Base-by-base conservation (phyloP, 2,113 vertebrate genomes). In the Nothocercus nigrocapillus region DNA sequence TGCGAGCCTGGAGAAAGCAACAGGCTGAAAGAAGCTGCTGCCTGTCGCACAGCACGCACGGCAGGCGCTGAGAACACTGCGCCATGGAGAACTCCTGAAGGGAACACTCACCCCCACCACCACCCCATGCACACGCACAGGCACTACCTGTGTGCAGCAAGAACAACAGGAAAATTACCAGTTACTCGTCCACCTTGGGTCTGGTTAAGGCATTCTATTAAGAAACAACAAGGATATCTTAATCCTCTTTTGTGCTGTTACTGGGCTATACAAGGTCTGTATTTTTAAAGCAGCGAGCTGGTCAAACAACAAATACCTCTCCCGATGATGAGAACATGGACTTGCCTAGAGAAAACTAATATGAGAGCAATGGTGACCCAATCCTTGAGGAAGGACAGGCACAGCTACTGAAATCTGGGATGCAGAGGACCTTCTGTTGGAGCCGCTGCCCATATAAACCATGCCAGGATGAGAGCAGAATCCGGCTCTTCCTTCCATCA, bases 111-210 rank as follows among this genome's bases (percentile, higher is more conserved):
- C 8, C 30, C 8, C 13, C 3, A 5, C 4, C 15, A 34, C 15
- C 59, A 2, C 1, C 11, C 30, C 34, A 21, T 47, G 42, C 8
- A n/a, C 8, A 40, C 2, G 7, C 3, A 11, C 0, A 2, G 3
- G 5, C 3, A 5, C 3, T 13, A 9, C 13, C 61, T 15, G 15
- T 3, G 1, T 20, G 14, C 34, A 47, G 16, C 5, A 4, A 49
- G 38, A 89, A 63, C 38, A 79, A 58, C 0, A 2, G 16, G 8
- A 81, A 74, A 85, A 93, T 0, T n/a, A 24, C 10, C 18, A 40
- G 3, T 3, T 68, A 4, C 11, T 12, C 34, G 38, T 45, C 24
- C 3, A 3, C 11, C 72, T 75, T 74, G n/a, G 4, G 56, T n/a
- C 51, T 75, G n/a, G 19, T 76, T 64, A 68, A 80, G 13, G 66